These are phyloP conservation scores for Pristionchus entomophagus DNA, from an alignment of 2,888 invertebrate genomes.

Conservation along the genomic window DNA sequence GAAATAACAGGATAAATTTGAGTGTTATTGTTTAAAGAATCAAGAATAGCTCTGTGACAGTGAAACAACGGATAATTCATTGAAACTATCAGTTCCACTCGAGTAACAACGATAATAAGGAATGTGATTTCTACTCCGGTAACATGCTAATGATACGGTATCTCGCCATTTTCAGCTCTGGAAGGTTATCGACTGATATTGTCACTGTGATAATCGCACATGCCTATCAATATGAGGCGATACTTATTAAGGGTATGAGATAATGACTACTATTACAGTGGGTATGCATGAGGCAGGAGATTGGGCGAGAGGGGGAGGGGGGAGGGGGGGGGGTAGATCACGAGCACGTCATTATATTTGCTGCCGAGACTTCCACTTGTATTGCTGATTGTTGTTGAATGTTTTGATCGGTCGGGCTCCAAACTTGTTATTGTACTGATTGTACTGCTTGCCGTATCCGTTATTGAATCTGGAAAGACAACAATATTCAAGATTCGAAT, in stretches of 20 bases:
- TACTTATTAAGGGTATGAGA: background rate
- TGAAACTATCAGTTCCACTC: background rate
- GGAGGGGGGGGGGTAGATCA: background rate
- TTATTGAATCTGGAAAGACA: background rate
- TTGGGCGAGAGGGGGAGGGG: background rate
- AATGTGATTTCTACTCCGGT: constrained; percentile 22
- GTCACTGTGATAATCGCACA: background rate
- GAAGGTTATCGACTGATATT: background rate
- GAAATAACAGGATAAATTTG: constrained; percentile 1
- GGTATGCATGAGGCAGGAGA: background rate
- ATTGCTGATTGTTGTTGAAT: background rate
- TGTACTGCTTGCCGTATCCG: background rate
- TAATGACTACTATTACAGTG: background rate
- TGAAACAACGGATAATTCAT: background rate
- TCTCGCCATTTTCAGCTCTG: too few relatives aligned
- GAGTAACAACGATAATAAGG: background rate
- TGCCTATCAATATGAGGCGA: background rate
- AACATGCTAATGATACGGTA: background rate
- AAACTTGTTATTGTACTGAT: background rate
- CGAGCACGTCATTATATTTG: background rate
- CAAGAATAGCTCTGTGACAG: background rate
- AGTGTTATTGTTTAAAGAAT: background rate
- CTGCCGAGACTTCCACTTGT: background rate
- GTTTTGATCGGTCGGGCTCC: constrained; percentile 10
- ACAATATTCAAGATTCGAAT: too few relatives aligned